Conservation (phyloP, 2,113 vertebrate genomes). For the Collichthys lucidus region DNA sequence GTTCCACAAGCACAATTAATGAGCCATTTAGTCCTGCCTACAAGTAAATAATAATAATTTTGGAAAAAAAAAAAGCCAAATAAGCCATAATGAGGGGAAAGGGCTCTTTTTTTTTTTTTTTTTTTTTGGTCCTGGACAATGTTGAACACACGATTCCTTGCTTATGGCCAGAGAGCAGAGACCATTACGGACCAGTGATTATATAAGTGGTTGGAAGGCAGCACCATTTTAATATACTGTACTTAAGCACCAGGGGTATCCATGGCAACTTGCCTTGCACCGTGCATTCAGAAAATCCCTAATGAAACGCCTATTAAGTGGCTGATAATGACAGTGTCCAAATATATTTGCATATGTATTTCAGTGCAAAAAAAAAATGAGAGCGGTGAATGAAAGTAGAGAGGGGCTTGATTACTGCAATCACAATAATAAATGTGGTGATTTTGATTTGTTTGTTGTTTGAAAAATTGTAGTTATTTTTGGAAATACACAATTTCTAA, state of each 20-base stretch:
- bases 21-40: constrained; percentile 58
- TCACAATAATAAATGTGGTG: constrained; percentile 39
- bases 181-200: constrained; percentile 82
- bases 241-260: constrained; percentile 84
- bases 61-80: constrained; percentile 48
- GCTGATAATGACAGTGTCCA: constrained; percentile 85
- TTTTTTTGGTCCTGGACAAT: constrained; percentile 47
- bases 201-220: constrained; percentile 82
- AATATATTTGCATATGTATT: constrained; percentile 85
- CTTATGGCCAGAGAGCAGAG: constrained; percentile 78
- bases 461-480: background rate
- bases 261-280: constrained; percentile 84
- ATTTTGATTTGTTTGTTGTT: constrained; percentile 15
- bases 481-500: constrained; percentile 28
- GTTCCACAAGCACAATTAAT: constrained; percentile 75
- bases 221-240: constrained; percentile 83
- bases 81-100: constrained; percentile 64
- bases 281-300: constrained; percentile 79
- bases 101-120: constrained; percentile 39
- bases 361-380: constrained; percentile 40
- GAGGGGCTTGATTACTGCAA: constrained; percentile 45
- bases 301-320: constrained; percentile 87
- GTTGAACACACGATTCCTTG: constrained; percentile 78
- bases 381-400: constrained; percentile 29
- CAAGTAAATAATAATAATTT: constrained; percentile 48